These are phyloP conservation scores for Nycteola revayana DNA, from an alignment of 2,888 invertebrate genomes.

Conservation along the genomic window DNA sequence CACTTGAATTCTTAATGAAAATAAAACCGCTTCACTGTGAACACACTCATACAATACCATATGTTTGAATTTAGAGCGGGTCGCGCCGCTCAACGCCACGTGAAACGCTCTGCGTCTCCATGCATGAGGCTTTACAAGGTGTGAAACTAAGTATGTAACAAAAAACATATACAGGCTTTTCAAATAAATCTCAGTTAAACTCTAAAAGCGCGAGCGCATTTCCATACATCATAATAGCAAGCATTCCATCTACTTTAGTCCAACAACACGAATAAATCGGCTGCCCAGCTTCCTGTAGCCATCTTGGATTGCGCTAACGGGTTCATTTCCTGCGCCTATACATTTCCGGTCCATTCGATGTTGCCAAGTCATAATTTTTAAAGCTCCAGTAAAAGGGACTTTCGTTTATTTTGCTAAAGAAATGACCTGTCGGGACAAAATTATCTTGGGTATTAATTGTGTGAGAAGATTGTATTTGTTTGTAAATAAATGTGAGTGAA, in stretches of 20 bases:
- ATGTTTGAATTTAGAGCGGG: too few species aligned
- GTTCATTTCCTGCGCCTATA: slow-evolving; percentile 81
- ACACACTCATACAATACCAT: too few species aligned
- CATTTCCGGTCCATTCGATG: slow-evolving; percentile 71
- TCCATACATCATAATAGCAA: slow-evolving; percentile 34
- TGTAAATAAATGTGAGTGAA: slow-evolving; percentile 24
- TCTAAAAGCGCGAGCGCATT: slow-evolving; percentile 20
- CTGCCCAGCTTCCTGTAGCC: slow-evolving; percentile 58
- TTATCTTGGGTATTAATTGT: slow-evolving; percentile 31
- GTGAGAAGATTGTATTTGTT: slow-evolving; percentile 27
- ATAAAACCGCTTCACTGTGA: too few species aligned
- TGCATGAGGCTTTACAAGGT: too few species aligned
- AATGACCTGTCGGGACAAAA: slow-evolving; percentile 22
- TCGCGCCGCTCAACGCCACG: too few species aligned
- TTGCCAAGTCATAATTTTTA: slow-evolving; percentile 72
- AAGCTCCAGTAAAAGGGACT: slow-evolving; percentile 25
- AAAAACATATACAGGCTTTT: too few species aligned
- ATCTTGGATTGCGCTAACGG: slow-evolving; percentile 78
- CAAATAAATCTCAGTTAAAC: too few species aligned
- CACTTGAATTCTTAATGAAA: too few species aligned
- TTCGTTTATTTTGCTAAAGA: slow-evolving; percentile 30
- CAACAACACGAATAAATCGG: slow-evolving; percentile 63
- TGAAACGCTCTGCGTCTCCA: too few species aligned
- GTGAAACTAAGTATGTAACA: too few species aligned
- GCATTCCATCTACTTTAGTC: slow-evolving; percentile 47